Evolutionary conservation across 2,888 invertebrate genomes (phyloP).

Genomic region (Mellilla xanthometata): DNA sequence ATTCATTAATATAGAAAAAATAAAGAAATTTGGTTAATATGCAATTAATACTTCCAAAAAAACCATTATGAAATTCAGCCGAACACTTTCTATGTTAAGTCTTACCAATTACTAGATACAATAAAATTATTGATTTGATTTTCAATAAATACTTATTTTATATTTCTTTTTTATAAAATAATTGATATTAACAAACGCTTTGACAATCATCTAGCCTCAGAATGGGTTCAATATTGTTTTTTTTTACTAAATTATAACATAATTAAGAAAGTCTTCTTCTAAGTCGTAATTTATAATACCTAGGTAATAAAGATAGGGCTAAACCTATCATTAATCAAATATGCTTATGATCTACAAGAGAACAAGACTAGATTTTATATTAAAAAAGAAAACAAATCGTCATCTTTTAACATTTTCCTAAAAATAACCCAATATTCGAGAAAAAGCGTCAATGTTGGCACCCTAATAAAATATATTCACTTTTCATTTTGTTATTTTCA

Average conservation of each 20-base stretch:
- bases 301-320: too few relatives aligned
- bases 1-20: too few relatives aligned
- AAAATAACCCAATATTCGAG: constrained; percentile 16
- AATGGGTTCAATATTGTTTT: neutral
- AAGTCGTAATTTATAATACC: constrained; percentile 3
- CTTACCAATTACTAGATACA: neutral
- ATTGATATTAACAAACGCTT: too few relatives aligned
- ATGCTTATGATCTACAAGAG: constrained; percentile 2
- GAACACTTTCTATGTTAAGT: too few relatives aligned
- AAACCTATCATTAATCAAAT: too few relatives aligned
- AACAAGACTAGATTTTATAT: constrained; percentile 24
- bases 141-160: too few relatives aligned
- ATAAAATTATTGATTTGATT: neutral
- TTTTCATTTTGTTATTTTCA: constrained; percentile 19
- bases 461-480: constrained; percentile 5
- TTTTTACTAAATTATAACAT: too few relatives aligned
- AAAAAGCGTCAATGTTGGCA: constrained; percentile 15
- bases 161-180: too few relatives aligned
- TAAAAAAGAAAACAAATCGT: constrained; percentile 21
- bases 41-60: too few relatives aligned
- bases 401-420: constrained; percentile 3
- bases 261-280: too few relatives aligned
- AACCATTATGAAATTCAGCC: too few relatives aligned
- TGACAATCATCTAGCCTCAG: neutral
- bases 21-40: too few relatives aligned